These are phyloP conservation scores for Torymus texanus DNA, from an alignment of 2,888 invertebrate genomes.

Conservation along the genomic window DNA sequence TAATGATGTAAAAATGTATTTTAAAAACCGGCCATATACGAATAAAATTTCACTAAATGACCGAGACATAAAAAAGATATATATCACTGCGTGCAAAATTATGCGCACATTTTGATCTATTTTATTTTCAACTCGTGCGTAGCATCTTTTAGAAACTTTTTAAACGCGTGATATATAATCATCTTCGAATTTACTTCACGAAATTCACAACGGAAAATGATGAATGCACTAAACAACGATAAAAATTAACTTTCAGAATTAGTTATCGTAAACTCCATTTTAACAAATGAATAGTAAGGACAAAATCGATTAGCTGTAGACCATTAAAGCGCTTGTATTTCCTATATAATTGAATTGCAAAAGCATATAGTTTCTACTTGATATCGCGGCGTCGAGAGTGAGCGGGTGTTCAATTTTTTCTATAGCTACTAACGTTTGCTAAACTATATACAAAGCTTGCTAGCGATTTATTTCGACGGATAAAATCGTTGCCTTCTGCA, in stretches of 20 bases:
- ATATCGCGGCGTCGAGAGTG: constrained; percentile 10
- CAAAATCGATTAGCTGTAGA: constrained; percentile 19
- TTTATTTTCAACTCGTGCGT: background rate
- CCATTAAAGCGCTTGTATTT: constrained; percentile 22
- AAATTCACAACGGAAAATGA: background rate
- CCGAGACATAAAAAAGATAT: background rate
- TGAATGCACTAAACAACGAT: constrained; percentile 30
- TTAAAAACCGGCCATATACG: constrained; percentile 36
- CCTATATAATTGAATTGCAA: constrained; percentile 1
- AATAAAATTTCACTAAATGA: constrained; percentile 27
- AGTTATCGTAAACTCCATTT: constrained; percentile 13
- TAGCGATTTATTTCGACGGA: constrained; percentile 31
- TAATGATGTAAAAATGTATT: constrained; percentile 45
- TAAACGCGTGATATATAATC: background rate
- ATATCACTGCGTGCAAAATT: constrained; percentile 7
- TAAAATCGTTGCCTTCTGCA: constrained; percentile 45
- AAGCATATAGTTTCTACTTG: constrained; percentile 14
- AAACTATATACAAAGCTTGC: constrained; percentile 36
- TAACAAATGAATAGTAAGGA: constrained; percentile 5
- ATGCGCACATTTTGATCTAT: constrained; percentile 1
- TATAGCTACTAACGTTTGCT: constrained; percentile 29
- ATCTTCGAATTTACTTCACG: background rate
- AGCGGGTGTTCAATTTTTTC: constrained; percentile 39
- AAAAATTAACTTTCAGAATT: constrained; percentile 29
- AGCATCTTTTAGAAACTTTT: constrained; percentile 6